phyloP scores from a whole-genome alignment of 2,888 invertebrate species.

The Nemotelus pantherinus region DNA sequence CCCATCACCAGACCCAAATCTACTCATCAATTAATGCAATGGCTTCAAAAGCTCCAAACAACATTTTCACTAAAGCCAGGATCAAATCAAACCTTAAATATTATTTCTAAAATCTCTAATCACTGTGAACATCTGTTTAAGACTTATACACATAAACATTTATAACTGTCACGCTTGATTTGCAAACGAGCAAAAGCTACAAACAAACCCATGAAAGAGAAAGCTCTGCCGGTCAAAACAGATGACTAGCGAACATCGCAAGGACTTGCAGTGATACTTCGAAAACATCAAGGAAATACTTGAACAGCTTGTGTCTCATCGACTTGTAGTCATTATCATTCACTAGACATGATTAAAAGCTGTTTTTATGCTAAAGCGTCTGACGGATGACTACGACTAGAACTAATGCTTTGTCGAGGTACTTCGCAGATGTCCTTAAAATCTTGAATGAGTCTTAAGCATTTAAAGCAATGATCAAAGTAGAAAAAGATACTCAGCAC shows the following conservation, averaged over 20 bases:
- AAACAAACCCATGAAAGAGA: neutral
- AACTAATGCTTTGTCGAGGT: conserved; percentile 14
- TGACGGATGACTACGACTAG: conserved; percentile 2
- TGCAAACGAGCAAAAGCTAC: too few relatives aligned
- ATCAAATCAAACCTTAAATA: too few relatives aligned
- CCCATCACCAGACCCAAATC: too few relatives aligned
- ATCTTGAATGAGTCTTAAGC: conserved; percentile 12
- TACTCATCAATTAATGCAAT: too few relatives aligned
- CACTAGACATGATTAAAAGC: conserved; percentile 10
- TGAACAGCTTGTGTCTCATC: neutral
- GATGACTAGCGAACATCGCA: neutral
- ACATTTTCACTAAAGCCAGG: too few relatives aligned
- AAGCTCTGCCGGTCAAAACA: conserved; percentile 4
- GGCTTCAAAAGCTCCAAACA: too few relatives aligned
- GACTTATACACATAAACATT: too few relatives aligned
- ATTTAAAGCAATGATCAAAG: conserved; percentile 17
- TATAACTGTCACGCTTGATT: too few relatives aligned
- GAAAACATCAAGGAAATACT: neutral
- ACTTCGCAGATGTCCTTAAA: conserved; percentile 12
- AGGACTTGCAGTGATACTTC: neutral
- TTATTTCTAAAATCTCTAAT: too few relatives aligned
- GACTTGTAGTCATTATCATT: conserved; percentile 4
- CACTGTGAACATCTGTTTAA: too few relatives aligned
- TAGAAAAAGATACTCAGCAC: neutral
- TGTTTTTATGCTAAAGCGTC: neutral